Conservation (phyloP, 2,113 vertebrate genomes). For the Pygoscelis antarcticus region DNA sequence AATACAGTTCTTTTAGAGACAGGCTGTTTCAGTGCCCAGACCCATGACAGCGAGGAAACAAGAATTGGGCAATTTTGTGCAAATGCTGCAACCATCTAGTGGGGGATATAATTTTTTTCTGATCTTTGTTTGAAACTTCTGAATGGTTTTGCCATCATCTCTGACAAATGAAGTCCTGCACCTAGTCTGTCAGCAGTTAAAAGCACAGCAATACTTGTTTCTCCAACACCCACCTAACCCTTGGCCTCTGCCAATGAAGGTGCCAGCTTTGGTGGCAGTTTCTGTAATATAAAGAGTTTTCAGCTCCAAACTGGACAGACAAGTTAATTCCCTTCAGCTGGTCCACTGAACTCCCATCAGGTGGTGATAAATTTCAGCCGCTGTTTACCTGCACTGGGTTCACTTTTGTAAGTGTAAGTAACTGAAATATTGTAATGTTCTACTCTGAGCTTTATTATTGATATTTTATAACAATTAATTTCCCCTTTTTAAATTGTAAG, state of each 20-base stretch:
- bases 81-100: neutral
- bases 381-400: neutral
- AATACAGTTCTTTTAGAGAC: neutral
- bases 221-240: neutral
- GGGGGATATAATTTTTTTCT: neutral
- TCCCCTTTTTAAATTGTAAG: neutral
- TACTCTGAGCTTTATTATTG: neutral
- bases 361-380: conserved; percentile 43
- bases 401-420: neutral
- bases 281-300: conserved; percentile 28
- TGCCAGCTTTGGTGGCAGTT: conserved; percentile 33
- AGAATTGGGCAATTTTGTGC: neutral
- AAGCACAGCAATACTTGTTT: neutral
- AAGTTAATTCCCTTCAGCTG: conserved; percentile 53
- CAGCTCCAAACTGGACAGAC: conserved; percentile 28
- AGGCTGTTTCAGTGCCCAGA: neutral
- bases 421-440: conserved; percentile 14
- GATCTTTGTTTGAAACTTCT: neutral
- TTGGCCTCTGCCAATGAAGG: conserved; percentile 12
- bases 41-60: neutral
- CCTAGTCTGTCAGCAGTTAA: conserved; percentile 36
- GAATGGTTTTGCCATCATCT: neutral
- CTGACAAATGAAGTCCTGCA: conserved; percentile 15
- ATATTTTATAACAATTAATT: neutral
- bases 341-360: conserved; percentile 42